Base-by-base conservation (phyloP, 2,888 invertebrate species). In the Drosophila demipolita region DNA sequence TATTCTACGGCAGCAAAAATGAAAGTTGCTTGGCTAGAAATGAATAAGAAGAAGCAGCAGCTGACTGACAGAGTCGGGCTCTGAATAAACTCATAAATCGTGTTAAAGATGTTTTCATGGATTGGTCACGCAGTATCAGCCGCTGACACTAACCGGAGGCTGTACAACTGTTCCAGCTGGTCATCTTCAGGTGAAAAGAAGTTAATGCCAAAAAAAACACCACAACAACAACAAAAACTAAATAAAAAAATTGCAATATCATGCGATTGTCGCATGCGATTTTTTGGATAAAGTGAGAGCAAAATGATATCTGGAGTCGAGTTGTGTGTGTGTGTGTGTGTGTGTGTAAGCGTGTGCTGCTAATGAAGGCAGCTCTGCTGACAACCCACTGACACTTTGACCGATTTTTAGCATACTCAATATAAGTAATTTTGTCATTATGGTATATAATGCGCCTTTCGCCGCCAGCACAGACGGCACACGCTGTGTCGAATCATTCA, bases 301-400 rank as follows among this genome's bases (percentile, higher is more conserved):
- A 73, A 70, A 66, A 26, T 77, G 53, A 70, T 71, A 61, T 49
- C 49, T 45, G 17, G 8, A 26, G 29, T 9, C 8, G 29, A 52
- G 50, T 54, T 23, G 23, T 23, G 29, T 29, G 17, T 57, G 49
- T 60, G 20, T 17, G 9, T 17, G 35, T 42, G 54, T 45, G 26
- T 64, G 36, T 61, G n/a, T 59, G 57, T 63, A 54, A 66, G 71
- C 66, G 57, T 63, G 54, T 67, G 73, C 66, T 73, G 71, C 71
- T 84, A 80, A 73, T 80, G 84, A 78, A 82, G 78, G 70, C 80
- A 75, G 32, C 71, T 73, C 38, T 4, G 81, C 65, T 76, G 87
- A 82, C 82, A 89, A 89, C 86, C 87, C 78, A 90, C 86, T 90
- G 88, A 88, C 88, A 90, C 87, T 88, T 88, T 90, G 85, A 89